A percentile compares a stretch with the other conserved stretches of the same genome.
These are phyloP conservation scores for Colletes gigas DNA, from an alignment of 1,140 invertebrate genomes.

Conservation along the genomic window DNA sequence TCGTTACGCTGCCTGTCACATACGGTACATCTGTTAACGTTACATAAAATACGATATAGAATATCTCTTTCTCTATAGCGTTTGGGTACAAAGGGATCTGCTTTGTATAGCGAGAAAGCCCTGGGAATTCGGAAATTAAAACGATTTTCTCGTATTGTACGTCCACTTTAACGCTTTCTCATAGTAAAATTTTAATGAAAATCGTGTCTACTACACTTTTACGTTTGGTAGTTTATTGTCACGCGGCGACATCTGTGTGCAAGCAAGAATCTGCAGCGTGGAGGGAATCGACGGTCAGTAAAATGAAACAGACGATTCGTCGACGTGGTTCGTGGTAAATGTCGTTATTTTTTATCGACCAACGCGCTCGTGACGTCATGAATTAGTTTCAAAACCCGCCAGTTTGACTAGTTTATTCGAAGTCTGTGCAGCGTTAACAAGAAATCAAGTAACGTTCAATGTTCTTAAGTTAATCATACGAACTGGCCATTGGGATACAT, in stretches of 20 bases:
- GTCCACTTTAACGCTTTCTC: conserved; percentile 14
- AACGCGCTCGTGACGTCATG: background rate
- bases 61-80: background rate
- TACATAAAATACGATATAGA: conserved; percentile 4
- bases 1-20: conserved; percentile 45
- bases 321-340: background rate
- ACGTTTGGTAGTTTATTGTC: background rate
- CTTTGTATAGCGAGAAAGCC: background rate
- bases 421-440: background rate
- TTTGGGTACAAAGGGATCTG: background rate
- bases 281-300: conserved; percentile 29
- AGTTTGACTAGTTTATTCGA: background rate
- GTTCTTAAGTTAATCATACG: too few species aligned
- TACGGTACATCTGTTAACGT: conserved; percentile 34
- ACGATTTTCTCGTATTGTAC: background rate
- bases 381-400: background rate
- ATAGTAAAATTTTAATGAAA: conserved; percentile 22
- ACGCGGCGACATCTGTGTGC: conserved; percentile 2
- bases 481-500: too few species aligned
- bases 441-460: background rate
- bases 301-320: background rate
- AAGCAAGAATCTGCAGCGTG: background rate
- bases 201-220: background rate
- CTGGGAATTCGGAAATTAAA: background rate
- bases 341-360: conserved; percentile 27